These are phyloP conservation scores for Anguilla rostrata DNA, from an alignment of 2,113 vertebrate genomes.

Conservation along the genomic window DNA sequence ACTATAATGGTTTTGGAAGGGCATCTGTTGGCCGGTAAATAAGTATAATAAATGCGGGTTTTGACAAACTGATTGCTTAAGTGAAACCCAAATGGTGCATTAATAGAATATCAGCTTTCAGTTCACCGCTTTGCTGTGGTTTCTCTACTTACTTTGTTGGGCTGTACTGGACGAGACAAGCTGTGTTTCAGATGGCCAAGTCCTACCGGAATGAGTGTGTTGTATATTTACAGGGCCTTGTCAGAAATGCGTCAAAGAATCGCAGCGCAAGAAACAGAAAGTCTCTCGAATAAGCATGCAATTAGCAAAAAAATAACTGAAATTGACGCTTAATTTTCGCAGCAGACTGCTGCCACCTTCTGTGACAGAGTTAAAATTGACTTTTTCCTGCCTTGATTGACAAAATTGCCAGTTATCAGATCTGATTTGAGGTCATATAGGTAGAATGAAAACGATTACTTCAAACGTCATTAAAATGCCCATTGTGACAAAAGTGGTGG, in stretches of 20 bases:
- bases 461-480: conserved; percentile 7
- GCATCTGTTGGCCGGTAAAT: background rate
- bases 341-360: conserved; percentile 27
- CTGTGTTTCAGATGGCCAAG: conserved; percentile 2
- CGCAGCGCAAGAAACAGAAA: background rate
- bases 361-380: conserved; percentile 9
- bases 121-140: conserved; percentile 5
- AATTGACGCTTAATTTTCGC: conserved; percentile 9
- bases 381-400: background rate
- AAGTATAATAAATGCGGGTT: conserved; percentile 15
- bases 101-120: conserved; percentile 27
- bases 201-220: conserved; percentile 6
- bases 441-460: conserved; percentile 2
- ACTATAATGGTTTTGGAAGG: conserved; percentile 4
- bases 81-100: conserved; percentile 12
- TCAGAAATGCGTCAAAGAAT: background rate
- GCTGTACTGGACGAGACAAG: background rate
- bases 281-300: background rate
- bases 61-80: conserved; percentile 17
- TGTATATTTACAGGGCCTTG: background rate
- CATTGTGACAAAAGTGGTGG: background rate
- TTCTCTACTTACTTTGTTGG: background rate
- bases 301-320: background rate
- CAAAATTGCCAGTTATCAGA: conserved; percentile 17
- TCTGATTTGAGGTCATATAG: background rate